These are phyloP conservation scores for Saguinus midas DNA, from an alignment of 2,113 vertebrate species.

Conservation along the genomic window DNA sequence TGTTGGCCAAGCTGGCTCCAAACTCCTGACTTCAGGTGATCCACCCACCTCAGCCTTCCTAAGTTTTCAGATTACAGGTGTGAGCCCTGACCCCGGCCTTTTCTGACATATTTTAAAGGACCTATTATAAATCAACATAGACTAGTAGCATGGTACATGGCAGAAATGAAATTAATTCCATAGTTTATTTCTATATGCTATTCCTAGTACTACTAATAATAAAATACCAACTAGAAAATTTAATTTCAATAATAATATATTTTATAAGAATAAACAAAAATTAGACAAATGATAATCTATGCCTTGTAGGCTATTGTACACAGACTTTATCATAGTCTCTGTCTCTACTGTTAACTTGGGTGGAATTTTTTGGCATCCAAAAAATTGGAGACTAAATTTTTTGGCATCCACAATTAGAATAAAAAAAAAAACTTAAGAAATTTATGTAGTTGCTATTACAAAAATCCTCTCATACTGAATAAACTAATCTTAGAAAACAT, in stretches of 20 bases:
- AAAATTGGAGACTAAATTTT: not conserved
- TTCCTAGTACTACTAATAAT: not conserved
- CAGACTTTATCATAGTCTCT: not conserved
- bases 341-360: not conserved
- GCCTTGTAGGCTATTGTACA: not conserved
- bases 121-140: not conserved
- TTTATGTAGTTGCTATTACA: not conserved
- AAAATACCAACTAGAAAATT: not conserved
- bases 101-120: not conserved
- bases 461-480: not conserved
- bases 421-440: not conserved
- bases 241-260: not conserved
- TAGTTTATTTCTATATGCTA: not conserved
- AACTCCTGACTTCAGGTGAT: too few species aligned
- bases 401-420: not conserved
- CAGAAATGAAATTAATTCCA: not conserved
- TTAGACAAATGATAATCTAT: not conserved
- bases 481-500: not conserved
- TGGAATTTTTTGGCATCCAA: not conserved
- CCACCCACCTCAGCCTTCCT: too few species aligned
- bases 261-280: not conserved
- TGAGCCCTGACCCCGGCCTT: too few species aligned
- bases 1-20: too few species aligned
- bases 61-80: too few species aligned
- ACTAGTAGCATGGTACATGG: not conserved